Base-by-base conservation (phyloP, 2,888 invertebrate genomes). In the Fragum whitleyi region DNA sequence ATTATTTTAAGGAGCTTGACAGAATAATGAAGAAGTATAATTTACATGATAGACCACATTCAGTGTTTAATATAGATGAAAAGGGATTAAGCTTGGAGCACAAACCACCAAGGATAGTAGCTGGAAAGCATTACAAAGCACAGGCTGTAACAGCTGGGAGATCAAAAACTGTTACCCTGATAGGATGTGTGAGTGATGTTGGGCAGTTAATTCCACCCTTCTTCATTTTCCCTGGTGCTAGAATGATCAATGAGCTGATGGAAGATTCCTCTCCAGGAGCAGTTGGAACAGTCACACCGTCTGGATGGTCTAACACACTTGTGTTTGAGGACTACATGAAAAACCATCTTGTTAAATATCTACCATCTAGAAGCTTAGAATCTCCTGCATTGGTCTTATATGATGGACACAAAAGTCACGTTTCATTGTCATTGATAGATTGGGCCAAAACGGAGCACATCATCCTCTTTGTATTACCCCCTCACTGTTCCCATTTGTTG, bases 221-320 rank as follows among this genome's bases (percentile, higher is more conserved):
- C 39, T 39, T 39, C 39, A 39, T 39, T 39, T 39, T 39, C 14
- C n/a, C n/a, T n/a, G n/a, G n/a, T n/a, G n/a, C n/a, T n/a, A n/a
- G n/a, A n/a, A n/a, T n/a, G n/a, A n/a, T n/a, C n/a, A n/a, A n/a
- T n/a, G n/a, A n/a, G n/a, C n/a, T n/a, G n/a, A n/a, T n/a, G n/a
- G n/a, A n/a, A n/a, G n/a, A n/a, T n/a, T n/a, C n/a, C n/a, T n/a
- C n/a, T n/a, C n/a, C n/a, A n/a, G n/a, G n/a, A n/a, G 7, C 39
- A 9, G 39, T 6, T 39, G 39, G 21, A 14, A 67, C 72, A 26
- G 73, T 76, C 0, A 28, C 61, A 14, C 47, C 62, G 6, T 53
- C 74, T 28, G 77, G 76, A 67, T 81, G 79, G 74, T 81, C 77
- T 0, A 81, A 81, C 47, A 62, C 73, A 16, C 39, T 76, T 6